These are phyloP conservation scores for Sebastiscus albofasciatus DNA, from an alignment of 2,797 vertebrate genomes.

Conservation along the genomic window DNA sequence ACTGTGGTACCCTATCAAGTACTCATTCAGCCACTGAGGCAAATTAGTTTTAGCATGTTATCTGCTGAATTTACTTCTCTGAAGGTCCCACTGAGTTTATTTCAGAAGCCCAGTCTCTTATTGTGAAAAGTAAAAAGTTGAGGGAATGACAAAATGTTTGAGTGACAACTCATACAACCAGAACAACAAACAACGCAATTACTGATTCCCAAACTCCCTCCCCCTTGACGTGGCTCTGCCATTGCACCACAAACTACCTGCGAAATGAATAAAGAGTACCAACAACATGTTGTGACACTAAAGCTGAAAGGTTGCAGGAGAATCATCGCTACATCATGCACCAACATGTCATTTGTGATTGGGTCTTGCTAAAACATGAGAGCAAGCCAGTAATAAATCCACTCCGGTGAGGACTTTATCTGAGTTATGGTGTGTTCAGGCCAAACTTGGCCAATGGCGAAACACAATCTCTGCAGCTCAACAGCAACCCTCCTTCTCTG, in stretches of 20 bases:
- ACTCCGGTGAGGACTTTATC: neutral
- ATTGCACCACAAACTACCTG: neutral
- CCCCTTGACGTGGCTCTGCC: neutral
- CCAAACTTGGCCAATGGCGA: neutral
- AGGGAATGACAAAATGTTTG: neutral
- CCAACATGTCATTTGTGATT: slow-evolving; percentile 28
- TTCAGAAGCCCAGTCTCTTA: neutral
- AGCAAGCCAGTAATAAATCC: slow-evolving; percentile 4
- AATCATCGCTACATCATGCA: slow-evolving; percentile 14
- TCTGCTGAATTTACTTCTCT: neutral
- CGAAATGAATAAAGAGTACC: neutral
- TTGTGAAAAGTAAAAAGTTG: neutral
- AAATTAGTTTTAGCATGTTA: neutral
- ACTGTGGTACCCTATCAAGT: neutral
- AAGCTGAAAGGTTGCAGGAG: slow-evolving; percentile 6
- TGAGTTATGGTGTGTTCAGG: slow-evolving; percentile 5
- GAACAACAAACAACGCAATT: neutral
- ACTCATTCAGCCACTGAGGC: neutral
- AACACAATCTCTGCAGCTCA: neutral
- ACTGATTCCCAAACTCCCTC: neutral
- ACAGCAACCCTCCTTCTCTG: neutral
- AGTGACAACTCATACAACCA: neutral
- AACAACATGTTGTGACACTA: neutral
- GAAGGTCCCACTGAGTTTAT: neutral
- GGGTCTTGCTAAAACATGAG: slow-evolving; percentile 29